These are phyloP conservation scores for Teleogryllus oceanicus DNA, from an alignment of 2,888 invertebrate species.

Conservation along the genomic window DNA sequence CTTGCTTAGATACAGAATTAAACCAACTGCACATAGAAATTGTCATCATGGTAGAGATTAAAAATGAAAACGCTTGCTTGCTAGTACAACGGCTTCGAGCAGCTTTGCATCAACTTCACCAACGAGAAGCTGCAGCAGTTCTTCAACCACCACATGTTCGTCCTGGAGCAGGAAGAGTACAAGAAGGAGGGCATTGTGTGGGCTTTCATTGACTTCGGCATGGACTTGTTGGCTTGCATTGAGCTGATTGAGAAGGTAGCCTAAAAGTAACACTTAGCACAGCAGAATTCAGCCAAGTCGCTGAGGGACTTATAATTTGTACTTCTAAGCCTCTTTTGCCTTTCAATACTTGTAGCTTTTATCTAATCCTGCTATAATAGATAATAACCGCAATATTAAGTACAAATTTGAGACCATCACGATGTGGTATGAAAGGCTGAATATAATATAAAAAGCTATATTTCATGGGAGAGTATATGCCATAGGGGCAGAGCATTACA, in stretches of 20 bases:
- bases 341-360: no score
- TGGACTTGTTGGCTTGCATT: conserved; percentile 98
- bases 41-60: neutral
- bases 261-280: conserved; percentile 23
- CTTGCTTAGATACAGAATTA: no score
- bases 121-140: conserved; percentile 99
- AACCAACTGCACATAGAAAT: neutral
- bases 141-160: conserved; percentile 99
- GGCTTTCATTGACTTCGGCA: conserved; percentile 99
- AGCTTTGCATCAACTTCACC: conserved; percentile 99
- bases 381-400: no score
- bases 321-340: no score
- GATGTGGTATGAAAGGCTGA: no score
- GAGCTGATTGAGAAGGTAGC: conserved; percentile 96
- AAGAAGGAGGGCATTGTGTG: conserved; percentile 95
- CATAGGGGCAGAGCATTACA: no score
- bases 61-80: conserved; percentile 21
- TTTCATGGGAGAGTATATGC: no score
- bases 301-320: no score
- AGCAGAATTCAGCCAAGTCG: no score
- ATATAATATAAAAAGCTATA: no score
- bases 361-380: no score
- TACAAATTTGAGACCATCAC: no score
- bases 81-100: conserved; percentile 96
- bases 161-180: conserved; percentile 98